phyloP scores from a whole-genome alignment of 2,113 vertebrate species.

The Theropithecus gelada region DNA sequence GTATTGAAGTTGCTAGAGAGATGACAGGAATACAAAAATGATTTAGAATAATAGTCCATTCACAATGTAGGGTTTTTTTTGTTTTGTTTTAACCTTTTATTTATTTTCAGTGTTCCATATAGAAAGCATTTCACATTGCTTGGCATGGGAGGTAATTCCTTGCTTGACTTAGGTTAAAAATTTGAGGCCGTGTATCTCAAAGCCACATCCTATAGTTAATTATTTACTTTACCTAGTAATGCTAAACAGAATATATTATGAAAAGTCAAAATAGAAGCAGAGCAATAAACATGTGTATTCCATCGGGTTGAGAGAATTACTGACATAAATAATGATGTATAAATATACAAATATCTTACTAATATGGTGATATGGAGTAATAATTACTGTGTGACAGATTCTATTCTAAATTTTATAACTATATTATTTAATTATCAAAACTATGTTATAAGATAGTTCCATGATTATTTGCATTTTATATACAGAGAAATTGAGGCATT shows the following conservation, averaged over 20 bases:
- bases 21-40: constrained; percentile 24
- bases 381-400: not conserved
- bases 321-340: not conserved
- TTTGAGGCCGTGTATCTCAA: not conserved
- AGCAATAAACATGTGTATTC: not conserved
- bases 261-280: constrained; percentile 18
- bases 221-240: not conserved
- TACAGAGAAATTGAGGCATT: not conserved
- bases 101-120: not conserved
- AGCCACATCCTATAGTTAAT: not conserved
- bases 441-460: not conserved
- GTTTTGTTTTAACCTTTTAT: not conserved
- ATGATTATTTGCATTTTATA: not conserved
- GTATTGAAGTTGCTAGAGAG: not conserved
- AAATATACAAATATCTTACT: not conserved
- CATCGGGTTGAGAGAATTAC: not conserved
- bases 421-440: not conserved
- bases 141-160: not conserved
- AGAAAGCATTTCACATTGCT: not conserved
- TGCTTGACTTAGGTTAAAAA: not conserved
- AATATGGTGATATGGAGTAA: not conserved
- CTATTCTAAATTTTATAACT: not conserved
- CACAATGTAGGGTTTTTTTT: not conserved
- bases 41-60: not conserved
- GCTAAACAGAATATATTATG: not conserved